Conservation (phyloP, 2,888 invertebrate genomes). For the Teleiodes luculella region DNA sequence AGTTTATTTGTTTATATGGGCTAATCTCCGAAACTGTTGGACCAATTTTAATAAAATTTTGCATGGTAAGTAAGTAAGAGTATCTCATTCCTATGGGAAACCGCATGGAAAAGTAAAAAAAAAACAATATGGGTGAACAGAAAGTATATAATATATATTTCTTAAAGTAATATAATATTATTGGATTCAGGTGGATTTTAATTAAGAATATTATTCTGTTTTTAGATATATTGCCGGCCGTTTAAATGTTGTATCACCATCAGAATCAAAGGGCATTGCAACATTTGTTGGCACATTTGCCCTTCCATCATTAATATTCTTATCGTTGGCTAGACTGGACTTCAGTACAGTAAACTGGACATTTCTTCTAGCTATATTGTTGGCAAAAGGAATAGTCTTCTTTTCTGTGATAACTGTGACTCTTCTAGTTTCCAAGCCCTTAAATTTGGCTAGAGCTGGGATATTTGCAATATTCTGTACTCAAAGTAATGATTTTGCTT, state of each 20-base stretch:
- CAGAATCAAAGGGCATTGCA: constrained; percentile 92
- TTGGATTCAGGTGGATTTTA: too few relatives aligned
- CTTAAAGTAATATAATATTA: too few relatives aligned
- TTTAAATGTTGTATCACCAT: constrained; percentile 87
- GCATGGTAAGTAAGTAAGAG: too few relatives aligned
- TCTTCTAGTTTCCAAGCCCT: constrained; percentile 87
- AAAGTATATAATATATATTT: too few relatives aligned
- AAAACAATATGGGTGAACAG: too few relatives aligned
- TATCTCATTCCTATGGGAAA: too few relatives aligned
- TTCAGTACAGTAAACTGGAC: constrained; percentile 93
- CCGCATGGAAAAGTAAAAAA: too few relatives aligned
- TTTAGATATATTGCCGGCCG: constrained; percentile 90
- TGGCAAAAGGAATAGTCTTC: constrained; percentile 93
- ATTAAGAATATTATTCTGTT: background rate
- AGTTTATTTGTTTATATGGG: too few relatives aligned
- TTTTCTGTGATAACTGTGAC: constrained; percentile 87
- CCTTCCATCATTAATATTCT: constrained; percentile 93
- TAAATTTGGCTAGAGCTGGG: constrained; percentile 91
- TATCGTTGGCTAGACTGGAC: constrained; percentile 91
- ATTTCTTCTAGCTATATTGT: constrained; percentile 90
- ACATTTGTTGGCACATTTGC: constrained; percentile 97
- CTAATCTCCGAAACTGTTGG: too few relatives aligned
- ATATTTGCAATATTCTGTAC: constrained; percentile 96
- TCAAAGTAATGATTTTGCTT: constrained; percentile 98
- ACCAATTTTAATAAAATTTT: too few relatives aligned